Base-by-base conservation (phyloP, 2,113 vertebrate species). In the Lepisosteus osseus region DNA sequence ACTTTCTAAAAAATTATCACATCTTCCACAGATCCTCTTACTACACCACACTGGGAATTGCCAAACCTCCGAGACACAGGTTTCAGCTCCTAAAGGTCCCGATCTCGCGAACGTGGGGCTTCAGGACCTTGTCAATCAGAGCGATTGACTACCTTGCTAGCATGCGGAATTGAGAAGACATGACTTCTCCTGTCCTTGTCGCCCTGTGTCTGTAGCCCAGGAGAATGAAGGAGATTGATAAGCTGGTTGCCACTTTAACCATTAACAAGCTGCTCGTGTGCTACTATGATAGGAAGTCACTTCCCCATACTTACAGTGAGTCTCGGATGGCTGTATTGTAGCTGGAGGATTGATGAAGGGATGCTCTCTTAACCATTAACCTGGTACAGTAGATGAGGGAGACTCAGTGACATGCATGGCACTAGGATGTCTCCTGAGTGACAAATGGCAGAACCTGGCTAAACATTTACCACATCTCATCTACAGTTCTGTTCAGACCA, bases 341-440 rank as follows among this genome's bases (percentile, higher is more conserved):
- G 6, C 44, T 61, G 57, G 51, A 62, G 73, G 74, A 72, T 78
- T 70, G 57, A 77, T 82, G 68, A 79, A 83, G 88, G 86, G 86
- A 88, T 83, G 82, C 76, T 72, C 72, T 40, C 77, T 78, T 88
- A 90, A 89, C 72, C 85, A 89, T 91, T 92, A 91, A 91, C 88
- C 77, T 55, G 72, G 69, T 69, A 70, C 77, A 68, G 77, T 74
- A 71, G 69, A 72, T 55, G 11, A 14, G 29, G 62, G 43, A 76
- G 61, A 54, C 72, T 54, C 69, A 75, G 64, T 56, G 15, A 55
- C 65, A 55, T 59, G 15, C 13, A 44, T 40, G 51, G 8, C 12
- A 14, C 64, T 57, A 11, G 6, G 45, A 45, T 17, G 44, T 67
- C 47, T 51, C 14, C 63, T 68, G 70, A 41, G 74, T 74, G 85